A percentile compares a stretch with the other conserved stretches of the same genome.
Conservation (phyloP, 1,140 invertebrate species). For the Meloidogyne chitwoodi region DNA sequence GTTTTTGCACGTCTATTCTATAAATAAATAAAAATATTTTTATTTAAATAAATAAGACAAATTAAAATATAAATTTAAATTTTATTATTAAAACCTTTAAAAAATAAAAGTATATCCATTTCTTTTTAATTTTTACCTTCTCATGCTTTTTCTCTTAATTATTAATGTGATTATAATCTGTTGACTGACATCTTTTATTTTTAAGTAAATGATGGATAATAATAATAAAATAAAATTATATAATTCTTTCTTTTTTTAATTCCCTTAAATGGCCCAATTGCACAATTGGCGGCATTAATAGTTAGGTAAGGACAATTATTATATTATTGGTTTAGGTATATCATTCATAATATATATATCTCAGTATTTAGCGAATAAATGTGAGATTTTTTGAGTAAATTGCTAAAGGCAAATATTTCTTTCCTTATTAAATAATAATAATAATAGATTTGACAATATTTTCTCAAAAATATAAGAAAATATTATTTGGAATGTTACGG, state of each 20-base stretch:
- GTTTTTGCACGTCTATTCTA: conserved; percentile 90
- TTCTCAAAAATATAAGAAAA: too few relatives aligned
- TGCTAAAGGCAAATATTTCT: background rate
- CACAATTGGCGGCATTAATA: background rate
- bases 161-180: background rate
- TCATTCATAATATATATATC: background rate
- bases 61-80: too few relatives aligned
- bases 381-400: background rate
- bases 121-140: background rate
- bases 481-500: too few relatives aligned
- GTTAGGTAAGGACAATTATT: background rate
- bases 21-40: too few relatives aligned
- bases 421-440: background rate
- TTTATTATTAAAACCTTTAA: too few relatives aligned
- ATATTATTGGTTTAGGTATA: background rate
- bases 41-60: too few relatives aligned
- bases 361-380: background rate
- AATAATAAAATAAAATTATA: background rate
- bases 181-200: background rate
- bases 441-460: too few relatives aligned
- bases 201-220: background rate
- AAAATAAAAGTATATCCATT: too few relatives aligned
- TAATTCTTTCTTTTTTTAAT: background rate
- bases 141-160: background rate
- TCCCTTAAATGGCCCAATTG: background rate